These are phyloP conservation scores for Campylomormyrus tamandua DNA, from an alignment of 2,113 vertebrate species.

Conservation along the genomic window DNA sequence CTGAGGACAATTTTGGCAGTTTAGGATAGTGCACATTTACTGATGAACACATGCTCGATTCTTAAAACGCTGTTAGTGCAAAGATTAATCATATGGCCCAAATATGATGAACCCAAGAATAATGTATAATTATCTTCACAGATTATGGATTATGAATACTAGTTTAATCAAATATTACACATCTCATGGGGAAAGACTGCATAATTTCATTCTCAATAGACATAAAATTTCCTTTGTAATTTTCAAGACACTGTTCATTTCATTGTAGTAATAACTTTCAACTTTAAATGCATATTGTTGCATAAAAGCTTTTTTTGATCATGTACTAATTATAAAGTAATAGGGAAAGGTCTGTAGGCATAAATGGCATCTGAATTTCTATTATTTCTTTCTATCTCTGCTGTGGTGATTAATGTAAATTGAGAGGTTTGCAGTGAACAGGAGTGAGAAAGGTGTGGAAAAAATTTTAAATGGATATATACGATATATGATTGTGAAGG, in stretches of 20 bases:
- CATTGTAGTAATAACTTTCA: neutral
- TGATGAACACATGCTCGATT: neutral
- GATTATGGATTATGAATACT: conserved; percentile 22
- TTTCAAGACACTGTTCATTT: neutral
- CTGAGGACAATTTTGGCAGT: neutral
- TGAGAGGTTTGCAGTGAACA: neutral
- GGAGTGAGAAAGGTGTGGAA: neutral
- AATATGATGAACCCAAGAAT: conserved; percentile 10
- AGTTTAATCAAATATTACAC: conserved; percentile 26
- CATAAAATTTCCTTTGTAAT: conserved; percentile 14
- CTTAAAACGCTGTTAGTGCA: neutral
- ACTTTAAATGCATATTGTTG: neutral
- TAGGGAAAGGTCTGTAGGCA: neutral
- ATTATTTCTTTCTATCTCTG: neutral
- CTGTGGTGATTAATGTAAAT: neutral
- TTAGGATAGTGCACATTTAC: neutral
- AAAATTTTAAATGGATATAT: neutral
- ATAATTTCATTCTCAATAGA: conserved; percentile 5
- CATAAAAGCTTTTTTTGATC: neutral
- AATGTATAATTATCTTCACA: conserved; percentile 29
- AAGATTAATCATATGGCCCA: neutral
- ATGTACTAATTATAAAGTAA: neutral
- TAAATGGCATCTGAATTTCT: neutral
- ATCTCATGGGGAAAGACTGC: conserved; percentile 17
- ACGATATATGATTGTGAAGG: neutral